phyloP scores from a whole-genome alignment of 2,888 invertebrate genomes.

The Seira musarum region DNA sequence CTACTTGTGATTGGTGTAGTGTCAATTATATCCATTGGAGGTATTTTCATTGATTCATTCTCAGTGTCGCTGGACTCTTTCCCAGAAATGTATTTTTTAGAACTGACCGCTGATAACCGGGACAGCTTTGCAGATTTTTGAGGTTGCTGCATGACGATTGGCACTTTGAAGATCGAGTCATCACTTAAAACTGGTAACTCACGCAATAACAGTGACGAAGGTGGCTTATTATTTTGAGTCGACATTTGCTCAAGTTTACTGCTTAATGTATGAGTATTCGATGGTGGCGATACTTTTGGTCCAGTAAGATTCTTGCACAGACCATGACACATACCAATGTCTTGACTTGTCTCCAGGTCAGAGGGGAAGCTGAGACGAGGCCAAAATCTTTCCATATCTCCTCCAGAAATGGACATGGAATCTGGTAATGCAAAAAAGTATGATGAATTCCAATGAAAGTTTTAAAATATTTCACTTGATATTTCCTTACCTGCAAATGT shows the following conservation, averaged over 20 bases:
- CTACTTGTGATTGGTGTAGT: slow-evolving; percentile 66
- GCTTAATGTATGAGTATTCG: slow-evolving; percentile 41
- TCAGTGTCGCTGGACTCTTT: slow-evolving; percentile 68
- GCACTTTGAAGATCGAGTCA: slow-evolving; percentile 68
- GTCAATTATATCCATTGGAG: slow-evolving; percentile 69
- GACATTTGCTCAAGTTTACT: slow-evolving; percentile 56
- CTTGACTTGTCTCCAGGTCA: slow-evolving; percentile 57
- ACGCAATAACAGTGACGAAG: slow-evolving; percentile 46
- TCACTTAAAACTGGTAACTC: slow-evolving; percentile 66
- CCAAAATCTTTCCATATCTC: slow-evolving; percentile 69
- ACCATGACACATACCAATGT: slow-evolving; percentile 60
- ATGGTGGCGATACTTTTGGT: not conserved
- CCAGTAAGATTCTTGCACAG: slow-evolving; percentile 64
- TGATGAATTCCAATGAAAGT: not conserved
- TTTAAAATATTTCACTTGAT: not conserved
- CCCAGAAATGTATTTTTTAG: slow-evolving; percentile 45
- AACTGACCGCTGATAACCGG: slow-evolving; percentile 17
- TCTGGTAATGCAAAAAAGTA: slow-evolving; percentile 46
- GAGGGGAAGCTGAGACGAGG: slow-evolving; percentile 65
- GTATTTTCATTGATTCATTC: slow-evolving; percentile 66
- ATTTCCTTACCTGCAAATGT: slow-evolving; percentile 82
- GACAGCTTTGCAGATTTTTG: slow-evolving; percentile 33
- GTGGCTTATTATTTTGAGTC: slow-evolving; percentile 55
- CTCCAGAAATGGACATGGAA: slow-evolving; percentile 65
- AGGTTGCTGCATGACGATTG: slow-evolving; percentile 36